Evolutionary conservation across 1,140 invertebrate genomes (phyloP).

Genomic region (Saccostrea glomerata): DNA sequence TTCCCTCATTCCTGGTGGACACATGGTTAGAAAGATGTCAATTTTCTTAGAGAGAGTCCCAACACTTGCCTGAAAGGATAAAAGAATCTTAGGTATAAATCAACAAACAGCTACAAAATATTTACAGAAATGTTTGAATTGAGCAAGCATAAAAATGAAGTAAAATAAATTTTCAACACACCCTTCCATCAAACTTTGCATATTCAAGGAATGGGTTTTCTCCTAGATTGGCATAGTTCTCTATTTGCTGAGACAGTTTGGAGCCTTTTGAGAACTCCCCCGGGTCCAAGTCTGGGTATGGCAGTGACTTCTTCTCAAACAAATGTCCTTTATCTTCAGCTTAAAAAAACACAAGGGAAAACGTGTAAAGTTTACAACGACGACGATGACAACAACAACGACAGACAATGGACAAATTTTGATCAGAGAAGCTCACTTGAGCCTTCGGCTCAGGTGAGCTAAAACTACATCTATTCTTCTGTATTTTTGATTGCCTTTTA

Average conservation of each 20-base stretch:
- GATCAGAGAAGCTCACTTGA: too few relatives aligned
- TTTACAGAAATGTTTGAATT: too few relatives aligned
- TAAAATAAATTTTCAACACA: conserved; percentile 58
- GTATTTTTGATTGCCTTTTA: too few relatives aligned
- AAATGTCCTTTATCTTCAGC: conserved; percentile 84
- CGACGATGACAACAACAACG: too few relatives aligned
- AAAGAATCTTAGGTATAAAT: background rate
- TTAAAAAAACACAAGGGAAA: too few relatives aligned
- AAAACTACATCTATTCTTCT: too few relatives aligned
- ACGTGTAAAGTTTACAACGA: too few relatives aligned
- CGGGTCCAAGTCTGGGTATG: conserved; percentile 37
- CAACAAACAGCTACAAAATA: too few relatives aligned
- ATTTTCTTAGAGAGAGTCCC: conserved; percentile 87
- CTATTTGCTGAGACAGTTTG: conserved; percentile 86
- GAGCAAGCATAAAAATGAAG: too few relatives aligned
- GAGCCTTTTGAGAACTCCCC: conserved; percentile 72
- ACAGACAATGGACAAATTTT: too few relatives aligned
- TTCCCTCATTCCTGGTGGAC: conserved; percentile 87
- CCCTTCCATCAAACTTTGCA: conserved; percentile 92
- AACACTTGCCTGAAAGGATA: conserved; percentile 83
- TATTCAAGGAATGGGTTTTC: conserved; percentile 93
- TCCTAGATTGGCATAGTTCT: conserved; percentile 86
- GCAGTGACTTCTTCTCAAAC: conserved; percentile 81
- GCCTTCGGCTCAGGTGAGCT: too few relatives aligned
- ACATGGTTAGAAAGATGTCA: conserved; percentile 90